These are phyloP conservation scores for Pipistrellus pipistrellus DNA, from an alignment of 2,797 vertebrate species.

Conservation along the genomic window DNA sequence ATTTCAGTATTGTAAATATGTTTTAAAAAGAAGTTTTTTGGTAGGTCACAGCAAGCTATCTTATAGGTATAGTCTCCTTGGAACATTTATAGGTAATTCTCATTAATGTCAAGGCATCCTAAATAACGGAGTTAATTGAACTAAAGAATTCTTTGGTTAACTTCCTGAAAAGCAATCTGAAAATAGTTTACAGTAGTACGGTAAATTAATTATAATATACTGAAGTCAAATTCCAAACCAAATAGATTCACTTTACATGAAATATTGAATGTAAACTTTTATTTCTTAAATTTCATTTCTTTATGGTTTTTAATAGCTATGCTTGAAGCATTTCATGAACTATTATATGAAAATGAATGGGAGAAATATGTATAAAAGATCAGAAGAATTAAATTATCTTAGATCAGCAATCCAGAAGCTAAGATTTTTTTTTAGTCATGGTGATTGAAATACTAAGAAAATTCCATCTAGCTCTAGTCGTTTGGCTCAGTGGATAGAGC, in stretches of 20 bases:
- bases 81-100: neutral
- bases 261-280: neutral
- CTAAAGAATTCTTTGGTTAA: constrained; percentile 32
- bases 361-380: neutral
- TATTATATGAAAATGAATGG: neutral
- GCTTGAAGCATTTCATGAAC: neutral
- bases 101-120: neutral
- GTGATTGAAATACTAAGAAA: constrained; percentile 34
- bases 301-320: constrained; percentile 5
- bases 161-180: constrained; percentile 23
- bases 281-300: constrained; percentile 37
- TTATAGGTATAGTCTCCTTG: neutral
- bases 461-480: neutral
- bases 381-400: neutral
- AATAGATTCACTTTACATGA: constrained; percentile 9
- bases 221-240: constrained; percentile 20
- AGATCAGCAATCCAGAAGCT: neutral
- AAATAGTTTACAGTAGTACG: neutral
- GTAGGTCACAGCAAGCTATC: neutral
- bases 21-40: neutral
- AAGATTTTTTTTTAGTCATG: neutral
- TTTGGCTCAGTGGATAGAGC: too few relatives aligned
- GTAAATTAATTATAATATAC: neutral
- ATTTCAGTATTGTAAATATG: neutral
- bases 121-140: neutral